Base-by-base conservation (phyloP, 2,113 vertebrate genomes). In the Chauna torquata region DNA sequence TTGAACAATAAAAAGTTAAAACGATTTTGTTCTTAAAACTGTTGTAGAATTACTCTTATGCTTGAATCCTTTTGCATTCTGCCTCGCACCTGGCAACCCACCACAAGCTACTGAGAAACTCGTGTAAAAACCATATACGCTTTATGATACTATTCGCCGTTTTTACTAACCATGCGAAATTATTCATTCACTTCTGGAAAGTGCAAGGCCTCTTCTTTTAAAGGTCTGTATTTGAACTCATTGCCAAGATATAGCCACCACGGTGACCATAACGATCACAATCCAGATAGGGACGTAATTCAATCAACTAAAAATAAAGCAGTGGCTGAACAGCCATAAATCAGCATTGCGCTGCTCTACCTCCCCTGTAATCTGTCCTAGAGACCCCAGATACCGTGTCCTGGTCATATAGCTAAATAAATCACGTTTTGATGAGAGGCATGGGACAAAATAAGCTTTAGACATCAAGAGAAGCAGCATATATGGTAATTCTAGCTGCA, bases 271-370 rank as follows among this genome's bases (percentile, higher is more conserved):
- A 1, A 0, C 70, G 84, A 74, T 94, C 84, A 54, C 62, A 92
- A 79, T 87, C 70, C 81, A 95, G 52, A 96, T 16, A 69, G 44
- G 34, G 27, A 87, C 2, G 4, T 81, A 76, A 76, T 87, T 92
- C 65, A 64, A 76, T 40, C 77, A 87, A 62, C 76, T 86, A n/a
- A 94, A 95, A 94, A 92, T 87, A 89, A 91, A 71, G 34, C 74
- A 64, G 69, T n/a, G 20, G 47, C 59, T 91, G 34, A 96, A 89
- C 16, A 65, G 42, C 55, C 42, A 30, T 68, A 59, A 71, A 91
- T 32, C 34, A 71, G 47, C 34, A 6, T 25, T 7, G 2, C 1
- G 1, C 55, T 82, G 23, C 57, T 92, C 77, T 89, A 40, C 50
- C 27, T 78, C 27, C 65, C 19, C 52, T 47, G 13, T 55, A 57